Conservation (phyloP, 1,140 invertebrate genomes). For the Cydia pomonella region DNA sequence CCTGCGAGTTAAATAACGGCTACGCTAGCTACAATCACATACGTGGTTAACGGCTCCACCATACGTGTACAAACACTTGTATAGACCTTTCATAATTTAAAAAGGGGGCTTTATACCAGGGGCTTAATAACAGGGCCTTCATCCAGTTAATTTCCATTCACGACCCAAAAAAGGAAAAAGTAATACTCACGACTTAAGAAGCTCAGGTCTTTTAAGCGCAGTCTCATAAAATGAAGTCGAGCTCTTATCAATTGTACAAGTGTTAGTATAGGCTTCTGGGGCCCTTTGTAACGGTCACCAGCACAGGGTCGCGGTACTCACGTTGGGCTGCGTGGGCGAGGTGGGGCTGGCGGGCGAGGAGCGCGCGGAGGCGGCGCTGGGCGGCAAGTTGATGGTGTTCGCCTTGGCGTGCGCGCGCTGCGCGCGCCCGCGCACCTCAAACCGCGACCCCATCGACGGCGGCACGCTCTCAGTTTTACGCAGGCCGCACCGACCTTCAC, state of each 20-base stretch:
- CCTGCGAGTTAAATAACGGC: too few relatives aligned
- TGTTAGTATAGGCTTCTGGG: neutral
- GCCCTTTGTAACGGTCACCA: neutral
- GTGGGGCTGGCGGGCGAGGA: conserved; percentile 51
- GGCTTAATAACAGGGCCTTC: too few relatives aligned
- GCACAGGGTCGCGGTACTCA: conserved; percentile 48
- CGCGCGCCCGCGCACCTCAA: conserved; percentile 67
- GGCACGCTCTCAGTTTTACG: conserved; percentile 73
- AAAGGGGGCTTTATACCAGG: too few relatives aligned
- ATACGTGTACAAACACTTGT: too few relatives aligned
- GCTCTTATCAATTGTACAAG: neutral
- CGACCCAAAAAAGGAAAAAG: too few relatives aligned
- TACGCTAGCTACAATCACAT: too few relatives aligned
- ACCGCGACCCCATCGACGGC: conserved; percentile 66
- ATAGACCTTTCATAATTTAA: too few relatives aligned
- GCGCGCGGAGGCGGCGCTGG: conserved; percentile 51
- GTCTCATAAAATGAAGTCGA: too few relatives aligned
- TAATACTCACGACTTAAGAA: too few relatives aligned
- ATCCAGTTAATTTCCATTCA: too few relatives aligned
- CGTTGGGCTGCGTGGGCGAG: conserved; percentile 66
- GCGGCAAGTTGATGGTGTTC: conserved; percentile 82
- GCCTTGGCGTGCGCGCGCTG: conserved; percentile 82
- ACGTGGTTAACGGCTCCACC: too few relatives aligned
- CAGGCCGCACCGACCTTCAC: conserved; percentile 63
- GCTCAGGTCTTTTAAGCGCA: too few relatives aligned